Evolutionary conservation across 2,113 vertebrate genomes (phyloP).

Genomic region (Cryptotis parvus): DNA sequence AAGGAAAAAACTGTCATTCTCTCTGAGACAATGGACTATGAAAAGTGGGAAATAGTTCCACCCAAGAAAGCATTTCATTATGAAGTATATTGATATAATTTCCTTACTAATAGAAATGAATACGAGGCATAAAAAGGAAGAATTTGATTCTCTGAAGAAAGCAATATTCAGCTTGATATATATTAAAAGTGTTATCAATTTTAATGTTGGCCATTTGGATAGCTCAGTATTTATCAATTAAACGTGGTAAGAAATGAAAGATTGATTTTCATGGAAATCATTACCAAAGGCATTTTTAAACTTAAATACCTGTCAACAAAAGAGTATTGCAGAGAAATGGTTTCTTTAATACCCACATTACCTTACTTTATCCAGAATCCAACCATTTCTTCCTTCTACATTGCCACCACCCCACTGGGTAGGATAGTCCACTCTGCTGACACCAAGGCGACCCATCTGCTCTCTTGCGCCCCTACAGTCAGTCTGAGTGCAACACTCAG

Average conservation of each 20-base stretch:
- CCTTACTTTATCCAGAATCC: background rate
- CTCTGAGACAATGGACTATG: background rate
- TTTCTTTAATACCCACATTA: background rate
- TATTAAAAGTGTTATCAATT: conserved; percentile 62
- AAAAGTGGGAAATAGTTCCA: background rate
- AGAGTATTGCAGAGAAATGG: conserved; percentile 56
- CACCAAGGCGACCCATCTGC: background rate
- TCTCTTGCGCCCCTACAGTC: background rate
- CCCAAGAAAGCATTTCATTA: conserved; percentile 19
- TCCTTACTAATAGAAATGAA: conserved; percentile 41
- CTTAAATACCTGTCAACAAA: conserved; percentile 46
- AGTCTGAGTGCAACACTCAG: background rate
- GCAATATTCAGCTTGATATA: conserved; percentile 35
- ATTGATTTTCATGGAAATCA: conserved; percentile 51
- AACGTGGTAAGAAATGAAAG: conserved; percentile 49
- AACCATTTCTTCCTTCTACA: background rate
- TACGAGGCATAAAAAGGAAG: conserved; percentile 4
- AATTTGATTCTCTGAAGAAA: conserved; percentile 54
- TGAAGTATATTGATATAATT: conserved; percentile 23
- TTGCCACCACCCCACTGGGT: background rate
- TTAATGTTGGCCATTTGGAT: conserved; percentile 55
- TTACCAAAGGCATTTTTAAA: conserved; percentile 41
- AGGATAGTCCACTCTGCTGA: background rate
- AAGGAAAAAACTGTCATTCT: background rate
- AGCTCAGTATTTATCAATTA: conserved; percentile 67